Evolutionary conservation across 2,797 vertebrate genomes (phyloP).

Genomic region (Brachyalestes nurse): DNA sequence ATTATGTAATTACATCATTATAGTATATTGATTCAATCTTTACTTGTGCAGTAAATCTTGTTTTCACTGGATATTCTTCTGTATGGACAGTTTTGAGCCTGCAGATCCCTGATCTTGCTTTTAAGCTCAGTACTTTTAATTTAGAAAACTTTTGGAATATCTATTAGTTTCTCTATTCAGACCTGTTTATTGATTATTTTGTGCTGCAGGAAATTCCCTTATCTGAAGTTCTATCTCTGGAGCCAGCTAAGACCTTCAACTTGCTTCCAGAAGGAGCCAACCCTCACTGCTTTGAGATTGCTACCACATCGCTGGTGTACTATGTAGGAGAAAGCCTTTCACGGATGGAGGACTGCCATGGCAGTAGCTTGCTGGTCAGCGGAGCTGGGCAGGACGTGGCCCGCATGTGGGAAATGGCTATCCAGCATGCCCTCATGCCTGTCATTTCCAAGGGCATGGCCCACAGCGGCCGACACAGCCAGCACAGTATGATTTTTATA

Average conservation of each 20-base stretch:
- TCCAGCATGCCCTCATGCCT: slow-evolving; percentile 95
- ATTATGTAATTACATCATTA: background rate
- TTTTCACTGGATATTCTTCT: background rate
- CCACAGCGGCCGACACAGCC: slow-evolving; percentile 75
- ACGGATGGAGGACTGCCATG: slow-evolving; percentile 67
- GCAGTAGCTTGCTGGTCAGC: slow-evolving; percentile 81
- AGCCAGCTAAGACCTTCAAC: slow-evolving; percentile 85
- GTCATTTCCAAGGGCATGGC: slow-evolving; percentile 90
- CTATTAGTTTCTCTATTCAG: background rate
- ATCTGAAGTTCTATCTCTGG: slow-evolving; percentile 93
- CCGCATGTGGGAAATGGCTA: slow-evolving; percentile 94
- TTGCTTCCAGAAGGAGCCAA: slow-evolving; percentile 85
- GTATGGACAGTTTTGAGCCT: background rate
- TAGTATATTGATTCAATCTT: no score
- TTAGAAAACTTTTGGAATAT: no score
- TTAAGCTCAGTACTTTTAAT: background rate
- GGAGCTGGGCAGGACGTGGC: slow-evolving; percentile 89
- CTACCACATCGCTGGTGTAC: slow-evolving; percentile 87
- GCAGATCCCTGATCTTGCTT: background rate
- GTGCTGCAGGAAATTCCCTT: slow-evolving; percentile 90
- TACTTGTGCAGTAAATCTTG: background rate
- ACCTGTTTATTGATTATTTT: background rate
- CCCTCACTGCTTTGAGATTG: slow-evolving; percentile 94
- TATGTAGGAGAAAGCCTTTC: slow-evolving; percentile 91
- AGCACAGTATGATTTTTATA: slow-evolving; percentile 84